Evolutionary conservation across 2,797 vertebrate genomes (phyloP), one percentile per base, ranked within the genome.

Genomic region (Scolopax rusticola): DNA sequence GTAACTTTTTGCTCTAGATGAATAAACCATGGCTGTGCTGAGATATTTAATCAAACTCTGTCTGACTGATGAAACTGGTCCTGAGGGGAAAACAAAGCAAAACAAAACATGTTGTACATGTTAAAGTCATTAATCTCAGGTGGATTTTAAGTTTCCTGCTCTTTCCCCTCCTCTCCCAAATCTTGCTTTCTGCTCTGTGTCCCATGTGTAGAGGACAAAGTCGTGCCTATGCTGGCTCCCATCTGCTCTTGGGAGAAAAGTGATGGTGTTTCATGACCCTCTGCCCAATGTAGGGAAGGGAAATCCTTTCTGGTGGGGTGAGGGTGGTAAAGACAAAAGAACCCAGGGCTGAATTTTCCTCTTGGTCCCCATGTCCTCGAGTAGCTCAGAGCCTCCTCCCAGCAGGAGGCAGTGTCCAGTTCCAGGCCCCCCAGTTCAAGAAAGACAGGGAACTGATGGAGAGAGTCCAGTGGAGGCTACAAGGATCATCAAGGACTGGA

Each of bases 111-210:
- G 38, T 77, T 64, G 74, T 83, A 90, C 90, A 93, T 89, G 88
- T 85, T 96, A 90, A 96, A 95, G 48, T 95, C 84, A 87, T 94
- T 93, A 89, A 92, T 96, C 85, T 95, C 96, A 93, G 88, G 94
- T 96, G 94, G 84, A 80, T 92, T 95, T 95, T 30, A 64, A 84
- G 93, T 94, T 95, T 95, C 84, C 88, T 95, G 91, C 47, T 95
- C 77, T 64, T 67, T 90, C 41, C 24, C 40, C 14, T 41, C 15
- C 45, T 64, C 68, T 83, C 45, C 50, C 86, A 69, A 51, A 53
- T 36, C 56, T 95, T 91, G 51, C 65, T 80, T 86, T 93, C 67
- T 82, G 40, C 51, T 95, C 63, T 0, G 0, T 88, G 65, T 82
- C 67, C 38, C 77, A 47, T 10, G 1, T 68, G 38, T 33, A 36